Evolutionary conservation across 2,888 invertebrate genomes (phyloP).

Genomic region (Chymomyza procnemis): DNA sequence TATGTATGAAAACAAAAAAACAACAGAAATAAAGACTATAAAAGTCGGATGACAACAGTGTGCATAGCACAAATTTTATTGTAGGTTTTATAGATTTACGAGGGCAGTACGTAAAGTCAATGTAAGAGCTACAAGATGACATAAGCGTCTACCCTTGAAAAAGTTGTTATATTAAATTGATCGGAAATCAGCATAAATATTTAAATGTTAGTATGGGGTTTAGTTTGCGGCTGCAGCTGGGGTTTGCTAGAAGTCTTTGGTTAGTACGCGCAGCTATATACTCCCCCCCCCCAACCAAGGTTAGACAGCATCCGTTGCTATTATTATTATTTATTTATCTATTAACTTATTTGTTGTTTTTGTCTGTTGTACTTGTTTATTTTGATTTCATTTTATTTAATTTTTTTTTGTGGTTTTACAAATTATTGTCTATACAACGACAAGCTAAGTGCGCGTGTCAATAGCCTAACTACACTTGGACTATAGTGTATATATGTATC

Average conservation of each 20-base stretch:
- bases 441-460: constrained; percentile 11
- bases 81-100: background rate
- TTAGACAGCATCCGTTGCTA: background rate
- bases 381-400: constrained; percentile 4
- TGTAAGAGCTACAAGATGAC: too few relatives aligned
- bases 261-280: too few relatives aligned
- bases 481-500: background rate
- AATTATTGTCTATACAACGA: background rate
- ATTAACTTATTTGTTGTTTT: constrained; percentile 14
- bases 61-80: background rate
- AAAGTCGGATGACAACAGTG: too few relatives aligned
- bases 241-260: background rate
- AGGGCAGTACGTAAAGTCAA: too few relatives aligned
- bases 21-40: background rate
- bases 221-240: too few relatives aligned
- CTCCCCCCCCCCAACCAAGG: too few relatives aligned
- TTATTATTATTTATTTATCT: background rate
- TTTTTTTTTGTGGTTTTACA: constrained; percentile 14
- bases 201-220: too few relatives aligned
- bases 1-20: background rate
- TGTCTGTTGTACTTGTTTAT: constrained; percentile 17
- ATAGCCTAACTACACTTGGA: too few relatives aligned
- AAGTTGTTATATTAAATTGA: too few relatives aligned
- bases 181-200: too few relatives aligned
- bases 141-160: too few relatives aligned